Evolutionary conservation across 2,797 vertebrate genomes (phyloP).

Genomic region (Zalophus californianus): DNA sequence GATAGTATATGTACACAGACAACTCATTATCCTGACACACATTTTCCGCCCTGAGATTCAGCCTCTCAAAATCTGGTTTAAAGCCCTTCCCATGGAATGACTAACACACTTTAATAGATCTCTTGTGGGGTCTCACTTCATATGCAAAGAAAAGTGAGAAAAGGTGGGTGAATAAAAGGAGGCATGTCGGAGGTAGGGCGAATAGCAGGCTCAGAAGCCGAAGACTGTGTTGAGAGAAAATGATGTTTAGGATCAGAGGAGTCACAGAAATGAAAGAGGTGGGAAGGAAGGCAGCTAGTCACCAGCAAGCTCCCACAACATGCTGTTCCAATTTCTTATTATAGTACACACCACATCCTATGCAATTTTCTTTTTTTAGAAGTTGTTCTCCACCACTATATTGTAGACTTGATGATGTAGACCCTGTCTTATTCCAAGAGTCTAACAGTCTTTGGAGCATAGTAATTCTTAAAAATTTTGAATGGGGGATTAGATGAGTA

Average conservation of each 20-base stretch:
- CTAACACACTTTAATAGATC: background rate
- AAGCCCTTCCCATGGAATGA: background rate
- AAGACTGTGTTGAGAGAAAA: background rate
- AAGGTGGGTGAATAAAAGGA: background rate
- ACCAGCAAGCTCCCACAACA: background rate
- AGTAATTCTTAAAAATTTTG: background rate
- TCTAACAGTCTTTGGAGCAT: background rate
- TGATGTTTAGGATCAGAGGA: background rate
- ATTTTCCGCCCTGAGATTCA: background rate
- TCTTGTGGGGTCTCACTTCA: slow-evolving; percentile 10
- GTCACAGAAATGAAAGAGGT: background rate
- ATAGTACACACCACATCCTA: background rate
- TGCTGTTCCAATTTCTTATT: background rate
- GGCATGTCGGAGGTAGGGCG: background rate
- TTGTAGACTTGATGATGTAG: background rate
- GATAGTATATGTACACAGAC: background rate
- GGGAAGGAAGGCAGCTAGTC: background rate
- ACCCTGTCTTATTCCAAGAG: background rate
- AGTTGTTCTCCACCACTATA: background rate
- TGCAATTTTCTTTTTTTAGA: background rate
- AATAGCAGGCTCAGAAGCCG: background rate
- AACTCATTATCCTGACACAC: slow-evolving; percentile 39
- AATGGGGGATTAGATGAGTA: background rate
- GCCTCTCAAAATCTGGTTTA: background rate
- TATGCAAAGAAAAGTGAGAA: background rate